Evolutionary conservation across 2,113 vertebrate genomes (phyloP).

Genomic region (Casuarius casuarius): DNA sequence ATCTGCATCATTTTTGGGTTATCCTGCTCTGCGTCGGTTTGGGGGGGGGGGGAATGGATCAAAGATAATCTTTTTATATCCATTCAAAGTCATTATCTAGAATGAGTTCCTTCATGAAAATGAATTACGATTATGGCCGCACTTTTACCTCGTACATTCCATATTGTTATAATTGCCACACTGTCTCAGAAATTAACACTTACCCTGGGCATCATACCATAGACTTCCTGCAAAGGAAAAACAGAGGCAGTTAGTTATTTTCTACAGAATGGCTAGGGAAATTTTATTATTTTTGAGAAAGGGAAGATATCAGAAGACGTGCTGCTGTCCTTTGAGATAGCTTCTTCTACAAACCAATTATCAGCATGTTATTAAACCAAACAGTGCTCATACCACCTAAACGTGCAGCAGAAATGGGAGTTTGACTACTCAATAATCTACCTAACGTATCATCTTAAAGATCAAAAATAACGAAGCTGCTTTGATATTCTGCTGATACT

Average conservation of each 20-base stretch:
- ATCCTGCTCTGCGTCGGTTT: neutral
- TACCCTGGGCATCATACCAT: conserved; percentile 85
- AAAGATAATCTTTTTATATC: neutral
- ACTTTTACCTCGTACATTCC: neutral
- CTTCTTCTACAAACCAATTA: neutral
- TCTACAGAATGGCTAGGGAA: neutral
- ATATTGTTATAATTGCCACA: neutral
- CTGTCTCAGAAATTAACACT: conserved; percentile 15
- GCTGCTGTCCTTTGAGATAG: neutral
- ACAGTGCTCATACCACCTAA: neutral
- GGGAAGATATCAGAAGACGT: neutral
- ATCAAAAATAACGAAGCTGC: neutral
- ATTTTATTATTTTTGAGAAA: neutral
- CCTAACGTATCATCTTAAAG: neutral
- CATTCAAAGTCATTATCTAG: neutral
- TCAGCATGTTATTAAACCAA: neutral
- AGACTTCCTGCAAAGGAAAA: conserved; percentile 82
- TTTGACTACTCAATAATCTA: neutral
- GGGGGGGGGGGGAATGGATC: neutral
- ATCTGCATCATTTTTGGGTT: neutral
- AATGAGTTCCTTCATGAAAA: neutral
- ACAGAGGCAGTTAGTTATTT: neutral
- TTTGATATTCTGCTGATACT: neutral
- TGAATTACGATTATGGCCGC: neutral
- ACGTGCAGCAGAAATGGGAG: neutral